Evolutionary conservation across 2,113 vertebrate species (phyloP), one percentile per base, ranked within the genome.

Genomic region (Hylia prasina): DNA sequence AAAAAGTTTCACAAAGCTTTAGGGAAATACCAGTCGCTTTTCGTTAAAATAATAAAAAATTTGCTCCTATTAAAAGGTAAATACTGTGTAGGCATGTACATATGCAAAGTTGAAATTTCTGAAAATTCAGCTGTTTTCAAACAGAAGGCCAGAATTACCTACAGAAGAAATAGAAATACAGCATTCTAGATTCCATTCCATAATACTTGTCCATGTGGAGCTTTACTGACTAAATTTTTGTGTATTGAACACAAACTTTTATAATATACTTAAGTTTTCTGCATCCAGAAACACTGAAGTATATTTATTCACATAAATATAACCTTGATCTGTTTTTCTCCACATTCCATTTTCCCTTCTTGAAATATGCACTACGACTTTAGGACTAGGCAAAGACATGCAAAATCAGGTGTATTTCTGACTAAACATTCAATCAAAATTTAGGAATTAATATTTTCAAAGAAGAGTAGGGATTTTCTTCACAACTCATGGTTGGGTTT

Each of bases 1-100:
- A 50, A 9, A 64, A 54, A 48, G 21, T 53, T 71, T n/a, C 44
- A 79, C 11, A 66, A 31, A 92, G 23, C 20, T 90, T 82, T 58
- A 69, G 39, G 54, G 6, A 66, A 89, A 58, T 17, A 72, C 5
- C 13, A 73, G 75, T 30, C 6, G 60, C 18, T 79, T 24, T 47
- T 16, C 21, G 30, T 30, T 66, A 57, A 61, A 94, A 71, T 39
- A 1, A 64, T 16, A 84, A 13, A 82, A 65, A 87, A 50, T 30
- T 30, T 19, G 54, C 18, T 72, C 13, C 16, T 28, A 58, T 37
- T 63, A 28, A 63, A 82, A 56, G 15, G 50, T 40, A 39, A 92
- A 61, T 20, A 45, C 13, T 58, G 8, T 23, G 53, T 0, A 0
- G 1, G 6, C 18, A 54, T 15, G 5, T 31, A 21, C 17, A 6